Evolutionary conservation across 2,797 vertebrate species (phyloP).

Genomic region (Novumbra hubbsi): DNA sequence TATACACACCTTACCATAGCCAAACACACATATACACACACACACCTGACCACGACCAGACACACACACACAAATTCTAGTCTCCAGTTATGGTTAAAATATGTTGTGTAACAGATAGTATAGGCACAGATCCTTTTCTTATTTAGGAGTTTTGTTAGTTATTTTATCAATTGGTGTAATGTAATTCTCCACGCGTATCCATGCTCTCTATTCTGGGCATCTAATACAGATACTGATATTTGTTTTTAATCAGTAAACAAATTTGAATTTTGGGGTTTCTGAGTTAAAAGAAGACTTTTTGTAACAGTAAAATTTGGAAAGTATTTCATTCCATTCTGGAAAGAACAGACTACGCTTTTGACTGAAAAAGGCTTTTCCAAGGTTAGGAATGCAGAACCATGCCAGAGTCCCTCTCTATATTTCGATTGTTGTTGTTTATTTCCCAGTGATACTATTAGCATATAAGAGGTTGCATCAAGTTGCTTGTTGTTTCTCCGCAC

Average conservation of each 20-base stretch:
- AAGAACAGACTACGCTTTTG: conserved; percentile 28
- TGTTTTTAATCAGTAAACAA: background rate
- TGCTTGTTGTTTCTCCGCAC: conserved; percentile 24
- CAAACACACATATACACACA: background rate
- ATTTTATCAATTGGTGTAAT: background rate
- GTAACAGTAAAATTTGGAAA: conserved; percentile 18
- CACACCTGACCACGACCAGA: background rate
- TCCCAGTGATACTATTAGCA: conserved; percentile 12
- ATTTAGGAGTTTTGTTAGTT: background rate
- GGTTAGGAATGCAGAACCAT: background rate
- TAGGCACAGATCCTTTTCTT: background rate
- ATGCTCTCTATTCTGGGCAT: background rate
- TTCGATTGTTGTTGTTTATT: background rate
- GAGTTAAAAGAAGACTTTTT: conserved; percentile 23
- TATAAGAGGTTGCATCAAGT: conserved; percentile 3
- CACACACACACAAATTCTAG: conserved; percentile 3
- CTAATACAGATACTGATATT: background rate
- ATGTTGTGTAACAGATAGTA: background rate
- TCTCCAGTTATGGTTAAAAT: background rate
- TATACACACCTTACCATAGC: background rate
- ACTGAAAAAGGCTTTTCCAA: conserved; percentile 5
- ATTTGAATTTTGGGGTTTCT: conserved; percentile 21
- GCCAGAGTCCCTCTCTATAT: background rate
- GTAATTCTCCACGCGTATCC: background rate
- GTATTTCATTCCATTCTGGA: conserved; percentile 36